A percentile compares a stretch with the other conserved stretches of the same genome.
These are phyloP conservation scores for Sebastes miniatus DNA, from an alignment of 2,797 vertebrate species.

Conservation along the genomic window DNA sequence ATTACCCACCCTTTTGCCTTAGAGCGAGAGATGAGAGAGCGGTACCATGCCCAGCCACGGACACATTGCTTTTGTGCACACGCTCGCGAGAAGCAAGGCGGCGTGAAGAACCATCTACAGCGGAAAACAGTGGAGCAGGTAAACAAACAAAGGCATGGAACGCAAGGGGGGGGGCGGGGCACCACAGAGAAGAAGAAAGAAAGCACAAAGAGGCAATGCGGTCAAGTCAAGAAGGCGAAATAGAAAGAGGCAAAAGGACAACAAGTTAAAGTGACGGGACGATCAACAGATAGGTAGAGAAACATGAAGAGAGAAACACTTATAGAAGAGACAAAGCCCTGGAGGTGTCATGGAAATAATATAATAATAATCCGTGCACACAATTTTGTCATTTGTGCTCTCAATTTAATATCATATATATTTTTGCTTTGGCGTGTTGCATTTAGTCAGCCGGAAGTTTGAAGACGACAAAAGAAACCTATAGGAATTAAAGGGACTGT, in stretches of 20 bases:
- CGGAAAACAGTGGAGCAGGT: conserved; percentile 92
- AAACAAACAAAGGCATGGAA: conserved; percentile 90
- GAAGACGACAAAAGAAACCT: not conserved
- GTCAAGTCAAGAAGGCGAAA: conserved; percentile 53
- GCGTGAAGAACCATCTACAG: conserved; percentile 96
- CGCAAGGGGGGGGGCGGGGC: conserved; percentile 72
- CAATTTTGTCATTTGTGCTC: not conserved
- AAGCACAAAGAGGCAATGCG: conserved; percentile 72
- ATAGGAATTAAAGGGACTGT: no score
- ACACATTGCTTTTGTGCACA: conserved; percentile 94
- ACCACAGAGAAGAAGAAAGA: conserved; percentile 83
- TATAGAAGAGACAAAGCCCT: conserved; percentile 4
- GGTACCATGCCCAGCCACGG: conserved; percentile 89
- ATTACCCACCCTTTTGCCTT: conserved; percentile 98
- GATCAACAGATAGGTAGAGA: conserved; percentile 9
- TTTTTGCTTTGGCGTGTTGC: not conserved
- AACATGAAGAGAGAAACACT: conserved; percentile 22
- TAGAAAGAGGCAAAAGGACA: conserved; percentile 27
- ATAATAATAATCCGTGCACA: not conserved
- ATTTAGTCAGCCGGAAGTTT: not conserved
- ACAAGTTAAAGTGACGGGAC: conserved; percentile 3
- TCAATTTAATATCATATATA: not conserved
- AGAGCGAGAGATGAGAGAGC: conserved; percentile 96
- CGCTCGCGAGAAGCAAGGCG: conserved; percentile 96
- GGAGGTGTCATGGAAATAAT: not conserved